Evolutionary conservation across 2,113 vertebrate species (phyloP).

Genomic region (Rafetus swinhoei): DNA sequence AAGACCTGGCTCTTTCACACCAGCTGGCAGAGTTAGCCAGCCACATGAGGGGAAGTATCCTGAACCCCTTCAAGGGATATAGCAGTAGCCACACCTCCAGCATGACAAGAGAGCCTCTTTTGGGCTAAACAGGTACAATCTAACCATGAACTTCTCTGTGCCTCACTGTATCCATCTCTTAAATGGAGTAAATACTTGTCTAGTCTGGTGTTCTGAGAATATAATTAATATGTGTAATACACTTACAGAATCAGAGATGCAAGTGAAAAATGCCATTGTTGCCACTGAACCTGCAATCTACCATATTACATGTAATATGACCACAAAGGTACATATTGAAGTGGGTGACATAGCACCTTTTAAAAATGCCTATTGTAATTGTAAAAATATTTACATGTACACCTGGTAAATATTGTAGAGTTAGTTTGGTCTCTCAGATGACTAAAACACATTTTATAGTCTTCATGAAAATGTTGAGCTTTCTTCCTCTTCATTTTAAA

Average conservation of each 20-base stretch:
- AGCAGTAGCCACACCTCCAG: background rate
- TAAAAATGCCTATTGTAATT: conserved; percentile 13
- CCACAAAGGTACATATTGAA: background rate
- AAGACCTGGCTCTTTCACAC: background rate
- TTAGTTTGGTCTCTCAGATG: conserved; percentile 42
- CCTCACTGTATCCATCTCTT: background rate
- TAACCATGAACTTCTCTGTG: background rate
- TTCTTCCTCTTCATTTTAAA: conserved; percentile 63
- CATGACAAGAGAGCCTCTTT: background rate
- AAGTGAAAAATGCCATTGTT: background rate
- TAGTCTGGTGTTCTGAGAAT: background rate
- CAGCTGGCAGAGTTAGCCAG: background rate
- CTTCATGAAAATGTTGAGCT: conserved; percentile 61
- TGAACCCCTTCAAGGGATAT: background rate
- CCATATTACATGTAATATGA: background rate
- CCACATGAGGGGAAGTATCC: background rate
- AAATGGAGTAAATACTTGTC: accelerated
- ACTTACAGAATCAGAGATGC: background rate
- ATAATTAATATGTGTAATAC: background rate
- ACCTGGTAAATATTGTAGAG: conserved; percentile 41
- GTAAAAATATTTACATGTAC: background rate
- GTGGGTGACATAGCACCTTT: background rate
- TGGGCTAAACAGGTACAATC: background rate
- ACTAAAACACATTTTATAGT: conserved; percentile 53
- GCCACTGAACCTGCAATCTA: background rate